These are phyloP conservation scores for Tamias sibiricus DNA, from an alignment of 2,113 vertebrate species.

Conservation along the genomic window DNA sequence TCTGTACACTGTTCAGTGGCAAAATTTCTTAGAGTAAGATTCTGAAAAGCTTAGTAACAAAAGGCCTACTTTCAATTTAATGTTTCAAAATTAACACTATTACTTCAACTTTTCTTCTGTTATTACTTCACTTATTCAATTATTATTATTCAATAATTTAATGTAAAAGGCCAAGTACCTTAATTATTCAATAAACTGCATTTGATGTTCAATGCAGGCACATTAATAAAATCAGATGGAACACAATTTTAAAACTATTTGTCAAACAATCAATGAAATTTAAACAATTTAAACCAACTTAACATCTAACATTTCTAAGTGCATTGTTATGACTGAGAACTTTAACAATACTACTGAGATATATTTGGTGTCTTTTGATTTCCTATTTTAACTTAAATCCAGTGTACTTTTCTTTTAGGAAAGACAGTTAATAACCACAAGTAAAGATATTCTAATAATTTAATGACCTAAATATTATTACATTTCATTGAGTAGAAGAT, in stretches of 20 bases:
- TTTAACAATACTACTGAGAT: conserved; percentile 17
- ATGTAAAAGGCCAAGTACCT: no score
- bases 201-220: conserved; percentile 26
- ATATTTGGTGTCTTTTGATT: not conserved
- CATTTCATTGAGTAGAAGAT: conserved; percentile 37
- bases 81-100: conserved; percentile 36
- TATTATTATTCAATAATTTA: no score
- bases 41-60: not conserved
- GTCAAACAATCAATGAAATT: conserved; percentile 19
- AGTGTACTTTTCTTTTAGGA: conserved; percentile 48
- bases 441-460: conserved; percentile 37
- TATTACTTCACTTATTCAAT: no score
- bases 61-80: not conserved
- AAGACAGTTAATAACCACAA: conserved; percentile 12
- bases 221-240: not conserved
- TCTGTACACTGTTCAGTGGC: not conserved
- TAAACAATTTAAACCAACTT: not conserved
- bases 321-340: not conserved
- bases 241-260: conserved; percentile 42
- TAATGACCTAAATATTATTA: not conserved
- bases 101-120: not conserved
- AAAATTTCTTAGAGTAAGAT: not conserved
- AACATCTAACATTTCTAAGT: not conserved
- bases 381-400: not conserved
- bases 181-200: not conserved